Percentiles rank a stretch among this genome's conserved stretches.
Evolutionary conservation across 1,140 invertebrate genomes (phyloP).

Genomic region (Monomorium pharaonis): DNA sequence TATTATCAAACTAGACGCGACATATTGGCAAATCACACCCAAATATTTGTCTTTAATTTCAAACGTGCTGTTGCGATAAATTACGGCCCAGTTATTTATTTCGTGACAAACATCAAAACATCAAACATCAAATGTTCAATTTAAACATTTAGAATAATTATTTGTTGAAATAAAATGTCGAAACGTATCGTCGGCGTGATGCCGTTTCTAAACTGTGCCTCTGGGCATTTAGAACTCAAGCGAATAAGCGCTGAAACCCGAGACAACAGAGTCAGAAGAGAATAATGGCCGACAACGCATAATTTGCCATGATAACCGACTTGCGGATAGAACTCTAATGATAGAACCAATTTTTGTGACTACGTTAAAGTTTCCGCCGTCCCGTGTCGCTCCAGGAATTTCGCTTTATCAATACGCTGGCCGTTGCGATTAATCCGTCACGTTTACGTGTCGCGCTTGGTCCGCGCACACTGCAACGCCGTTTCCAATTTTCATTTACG

Average conservation of each 20-base stretch:
- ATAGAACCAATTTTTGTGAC: constrained; percentile 45
- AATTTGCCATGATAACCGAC: constrained; percentile 57
- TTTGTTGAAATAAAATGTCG: neutral
- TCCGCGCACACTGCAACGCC: neutral
- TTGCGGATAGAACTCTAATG: constrained; percentile 47
- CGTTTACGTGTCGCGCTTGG: neutral
- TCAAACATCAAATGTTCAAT: too few species aligned
- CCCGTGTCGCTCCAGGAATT: neutral
- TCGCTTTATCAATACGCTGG: neutral
- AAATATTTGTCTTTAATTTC: constrained; percentile 56
- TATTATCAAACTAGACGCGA: constrained; percentile 9
- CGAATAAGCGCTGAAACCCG: constrained; percentile 25
- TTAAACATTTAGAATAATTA: constrained; percentile 1
- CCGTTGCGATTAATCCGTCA: constrained; percentile 21
- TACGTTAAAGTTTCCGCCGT: neutral
- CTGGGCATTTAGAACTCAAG: constrained; percentile 10
- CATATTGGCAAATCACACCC: constrained; percentile 22
- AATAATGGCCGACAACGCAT: constrained; percentile 66
- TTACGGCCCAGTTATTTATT: constrained; percentile 33
- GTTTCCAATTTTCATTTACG: neutral
- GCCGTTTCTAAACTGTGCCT: constrained; percentile 28
- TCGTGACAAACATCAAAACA: neutral
- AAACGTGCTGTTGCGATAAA: constrained; percentile 21
- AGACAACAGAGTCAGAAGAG: constrained; percentile 60
- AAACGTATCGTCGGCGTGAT: neutral